Evolutionary conservation across 2,888 invertebrate genomes (phyloP).

Genomic region (Acanthococcus lagerstroemiae): DNA sequence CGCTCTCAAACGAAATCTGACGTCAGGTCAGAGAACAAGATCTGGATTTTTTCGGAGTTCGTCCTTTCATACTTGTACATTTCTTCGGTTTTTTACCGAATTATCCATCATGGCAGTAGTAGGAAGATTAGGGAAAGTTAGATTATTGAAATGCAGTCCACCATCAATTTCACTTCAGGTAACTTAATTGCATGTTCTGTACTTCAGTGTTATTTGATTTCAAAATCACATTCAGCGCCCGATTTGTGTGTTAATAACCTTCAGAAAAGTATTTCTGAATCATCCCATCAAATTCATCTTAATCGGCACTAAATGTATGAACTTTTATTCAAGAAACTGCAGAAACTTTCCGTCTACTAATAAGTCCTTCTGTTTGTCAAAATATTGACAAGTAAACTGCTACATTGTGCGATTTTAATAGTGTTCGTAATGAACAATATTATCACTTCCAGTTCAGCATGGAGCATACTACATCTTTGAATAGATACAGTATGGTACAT

Average conservation of each 20-base stretch:
- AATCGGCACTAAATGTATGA: conserved; percentile 1
- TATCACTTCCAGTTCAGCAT: no score
- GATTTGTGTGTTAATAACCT: conserved; percentile 14
- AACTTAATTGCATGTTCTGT: background rate
- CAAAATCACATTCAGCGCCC: background rate
- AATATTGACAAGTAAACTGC: no score
- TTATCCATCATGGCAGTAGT: conserved; percentile 21
- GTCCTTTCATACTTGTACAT: no score
- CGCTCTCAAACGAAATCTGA: no score
- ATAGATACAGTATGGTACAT: no score
- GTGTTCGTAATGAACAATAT: no score
- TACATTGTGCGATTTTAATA: no score
- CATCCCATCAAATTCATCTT: no score
- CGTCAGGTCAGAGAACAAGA: no score
- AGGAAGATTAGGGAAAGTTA: conserved; percentile 18
- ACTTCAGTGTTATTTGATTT: background rate
- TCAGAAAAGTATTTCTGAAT: conserved; percentile 13
- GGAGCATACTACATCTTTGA: no score
- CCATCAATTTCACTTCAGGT: conserved; percentile 14
- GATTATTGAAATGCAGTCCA: conserved; percentile 13
- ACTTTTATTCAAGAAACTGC: background rate
- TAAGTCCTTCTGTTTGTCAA: background rate
- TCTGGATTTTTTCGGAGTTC: no score
- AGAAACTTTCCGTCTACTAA: background rate
- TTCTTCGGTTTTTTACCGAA: conserved; percentile 2